Conservation (phyloP, 2,797 vertebrate species). For the Lophius americanus region DNA sequence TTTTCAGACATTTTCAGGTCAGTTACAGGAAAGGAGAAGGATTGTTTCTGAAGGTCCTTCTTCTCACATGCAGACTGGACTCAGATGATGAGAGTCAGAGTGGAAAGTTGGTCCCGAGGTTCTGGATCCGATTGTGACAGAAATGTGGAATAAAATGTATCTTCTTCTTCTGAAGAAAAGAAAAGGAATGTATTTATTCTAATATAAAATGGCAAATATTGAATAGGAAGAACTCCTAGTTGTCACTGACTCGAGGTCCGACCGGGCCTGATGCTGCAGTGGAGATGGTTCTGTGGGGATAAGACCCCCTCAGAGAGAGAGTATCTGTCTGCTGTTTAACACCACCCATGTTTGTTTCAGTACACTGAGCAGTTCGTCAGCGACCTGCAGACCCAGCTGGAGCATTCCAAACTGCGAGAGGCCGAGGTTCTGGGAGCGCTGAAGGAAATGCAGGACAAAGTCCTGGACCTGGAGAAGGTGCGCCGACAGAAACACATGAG, state of each 20-base stretch:
- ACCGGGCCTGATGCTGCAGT: no score
- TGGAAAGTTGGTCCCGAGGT: neutral
- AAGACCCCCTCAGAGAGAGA: no score
- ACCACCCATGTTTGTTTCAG: constrained; percentile 52
- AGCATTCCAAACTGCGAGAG: constrained; percentile 90
- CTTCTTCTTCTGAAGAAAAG: neutral
- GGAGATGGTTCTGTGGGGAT: no score
- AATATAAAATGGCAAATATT: no score
- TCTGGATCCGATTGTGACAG: neutral
- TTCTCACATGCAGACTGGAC: neutral
- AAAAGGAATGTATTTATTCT: no score
- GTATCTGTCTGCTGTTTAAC: constrained; percentile 1
- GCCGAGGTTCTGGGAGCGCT: constrained; percentile 88
- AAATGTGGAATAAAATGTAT: neutral
- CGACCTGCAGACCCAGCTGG: constrained; percentile 89
- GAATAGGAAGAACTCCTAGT: no score
- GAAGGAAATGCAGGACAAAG: constrained; percentile 97
- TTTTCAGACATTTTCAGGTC: no score
- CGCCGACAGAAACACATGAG: no score
- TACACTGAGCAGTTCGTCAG: constrained; percentile 89
- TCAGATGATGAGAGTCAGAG: neutral
- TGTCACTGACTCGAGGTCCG: no score
- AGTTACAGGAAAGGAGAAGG: no score
- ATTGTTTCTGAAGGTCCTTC: no score
- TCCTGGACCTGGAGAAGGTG: constrained; percentile 95